phyloP scores from a whole-genome alignment of 2,113 vertebrate species.

The Nycticryphes semicollaris region DNA sequence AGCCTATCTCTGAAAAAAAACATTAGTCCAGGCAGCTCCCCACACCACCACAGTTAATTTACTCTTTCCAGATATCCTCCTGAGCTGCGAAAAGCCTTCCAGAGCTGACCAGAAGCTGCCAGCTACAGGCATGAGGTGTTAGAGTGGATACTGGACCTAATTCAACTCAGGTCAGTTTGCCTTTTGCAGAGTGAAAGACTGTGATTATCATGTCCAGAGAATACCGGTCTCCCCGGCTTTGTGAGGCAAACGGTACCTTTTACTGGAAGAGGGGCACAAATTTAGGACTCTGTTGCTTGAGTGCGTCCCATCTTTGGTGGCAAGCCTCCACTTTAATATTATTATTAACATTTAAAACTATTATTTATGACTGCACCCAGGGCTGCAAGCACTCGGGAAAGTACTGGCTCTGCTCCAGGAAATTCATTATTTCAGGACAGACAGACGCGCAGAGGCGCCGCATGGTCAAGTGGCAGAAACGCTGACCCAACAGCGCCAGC shows the following conservation, averaged over 20 bases:
- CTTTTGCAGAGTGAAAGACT: background rate
- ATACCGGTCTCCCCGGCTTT: background rate
- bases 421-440: constrained; percentile 6
- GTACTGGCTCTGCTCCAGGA: constrained; percentile 32
- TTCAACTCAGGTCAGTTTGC: background rate
- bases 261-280: background rate
- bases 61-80: constrained; percentile 16
- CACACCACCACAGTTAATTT: background rate
- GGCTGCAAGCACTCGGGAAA: background rate
- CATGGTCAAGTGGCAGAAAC: constrained; percentile 4
- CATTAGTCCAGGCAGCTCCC: constrained; percentile 33
- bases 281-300: background rate
- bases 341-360: background rate
- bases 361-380: background rate
- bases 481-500: background rate
- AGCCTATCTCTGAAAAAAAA: constrained; percentile 37
- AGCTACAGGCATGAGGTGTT: background rate
- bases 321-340: background rate
- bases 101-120: constrained; percentile 10
- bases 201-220: background rate
- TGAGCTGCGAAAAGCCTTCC: constrained; percentile 6
- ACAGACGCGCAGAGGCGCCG: background rate
- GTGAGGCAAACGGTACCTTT: background rate
- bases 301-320: background rate
- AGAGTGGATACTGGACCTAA: background rate